Evolutionary conservation across 2,888 invertebrate genomes (phyloP).

Genomic region (Aporophyla nigra): DNA sequence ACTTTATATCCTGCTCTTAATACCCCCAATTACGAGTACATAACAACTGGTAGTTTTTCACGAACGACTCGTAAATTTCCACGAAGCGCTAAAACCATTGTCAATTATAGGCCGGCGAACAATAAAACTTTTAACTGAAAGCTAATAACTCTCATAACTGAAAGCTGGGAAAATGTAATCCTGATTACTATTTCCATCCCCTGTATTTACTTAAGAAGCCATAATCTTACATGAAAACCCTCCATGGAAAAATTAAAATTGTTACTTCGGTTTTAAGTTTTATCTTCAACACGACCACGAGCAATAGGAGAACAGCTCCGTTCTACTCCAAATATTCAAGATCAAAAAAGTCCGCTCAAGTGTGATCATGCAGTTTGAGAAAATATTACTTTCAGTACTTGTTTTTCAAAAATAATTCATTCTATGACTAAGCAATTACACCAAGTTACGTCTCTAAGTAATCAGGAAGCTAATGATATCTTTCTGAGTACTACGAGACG

Average conservation of each 20-base stretch:
- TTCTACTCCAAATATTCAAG: background rate
- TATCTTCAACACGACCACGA: background rate
- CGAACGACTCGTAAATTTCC: slow-evolving; percentile 49
- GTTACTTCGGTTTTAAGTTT: background rate
- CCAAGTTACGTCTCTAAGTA: no score
- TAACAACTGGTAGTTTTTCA: slow-evolving; percentile 35
- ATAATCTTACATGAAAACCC: background rate
- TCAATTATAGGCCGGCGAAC: slow-evolving; percentile 10
- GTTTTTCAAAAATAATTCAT: background rate
- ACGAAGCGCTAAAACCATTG: slow-evolving; percentile 22
- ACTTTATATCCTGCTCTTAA: no score
- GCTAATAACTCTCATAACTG: slow-evolving; percentile 8
- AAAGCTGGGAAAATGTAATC: slow-evolving; percentile 1
- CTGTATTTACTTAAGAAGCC: background rate
- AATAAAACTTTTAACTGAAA: slow-evolving; percentile 10
- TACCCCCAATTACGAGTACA: background rate
- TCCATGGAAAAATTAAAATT: no score
- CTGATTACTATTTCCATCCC: no score
- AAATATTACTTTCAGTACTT: background rate
- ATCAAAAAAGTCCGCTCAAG: background rate
- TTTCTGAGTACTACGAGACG: no score
- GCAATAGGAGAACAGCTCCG: background rate
- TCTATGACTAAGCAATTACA: no score
- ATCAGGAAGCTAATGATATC: no score
- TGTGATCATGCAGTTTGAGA: no score